Evolutionary conservation across 2,113 vertebrate genomes (phyloP).

Genomic region (Colaptes auratus): DNA sequence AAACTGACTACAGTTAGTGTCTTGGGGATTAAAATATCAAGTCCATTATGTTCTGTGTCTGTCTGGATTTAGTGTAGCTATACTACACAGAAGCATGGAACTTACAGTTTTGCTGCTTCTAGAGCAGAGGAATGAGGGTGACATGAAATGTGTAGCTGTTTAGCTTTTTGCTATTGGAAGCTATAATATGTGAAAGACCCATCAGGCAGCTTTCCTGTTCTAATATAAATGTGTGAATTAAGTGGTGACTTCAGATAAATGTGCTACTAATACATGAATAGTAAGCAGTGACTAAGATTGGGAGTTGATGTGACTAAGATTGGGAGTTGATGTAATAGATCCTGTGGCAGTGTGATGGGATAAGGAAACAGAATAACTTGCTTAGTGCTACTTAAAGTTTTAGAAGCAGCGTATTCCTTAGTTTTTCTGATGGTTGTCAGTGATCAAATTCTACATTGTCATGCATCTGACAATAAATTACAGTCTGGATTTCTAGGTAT

Average conservation of each 20-base stretch:
- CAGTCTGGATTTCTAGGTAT: constrained; percentile 27
- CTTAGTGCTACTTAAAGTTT: background rate
- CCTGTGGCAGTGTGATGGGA: background rate
- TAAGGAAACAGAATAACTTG: background rate
- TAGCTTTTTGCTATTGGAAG: background rate
- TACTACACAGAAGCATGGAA: background rate
- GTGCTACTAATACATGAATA: background rate
- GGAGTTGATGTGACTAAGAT: background rate
- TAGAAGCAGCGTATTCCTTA: background rate
- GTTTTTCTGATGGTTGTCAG: background rate
- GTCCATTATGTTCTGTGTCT: background rate
- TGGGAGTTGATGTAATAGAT: background rate
- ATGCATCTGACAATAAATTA: background rate
- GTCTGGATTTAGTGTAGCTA: background rate
- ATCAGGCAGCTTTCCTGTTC: background rate
- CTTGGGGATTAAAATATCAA: constrained; percentile 18
- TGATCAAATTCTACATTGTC: background rate
- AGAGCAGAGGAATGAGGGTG: background rate
- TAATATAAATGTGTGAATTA: background rate
- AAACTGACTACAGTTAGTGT: constrained; percentile 1
- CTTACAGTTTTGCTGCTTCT: no score
- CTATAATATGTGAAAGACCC: background rate
- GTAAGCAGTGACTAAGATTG: background rate
- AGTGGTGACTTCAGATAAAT: background rate
- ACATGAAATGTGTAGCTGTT: background rate